A percentile compares a stretch with the other conserved stretches of the same genome.
Conservation (phyloP, 2,888 invertebrate species). For the Cryptus viduatorius region DNA sequence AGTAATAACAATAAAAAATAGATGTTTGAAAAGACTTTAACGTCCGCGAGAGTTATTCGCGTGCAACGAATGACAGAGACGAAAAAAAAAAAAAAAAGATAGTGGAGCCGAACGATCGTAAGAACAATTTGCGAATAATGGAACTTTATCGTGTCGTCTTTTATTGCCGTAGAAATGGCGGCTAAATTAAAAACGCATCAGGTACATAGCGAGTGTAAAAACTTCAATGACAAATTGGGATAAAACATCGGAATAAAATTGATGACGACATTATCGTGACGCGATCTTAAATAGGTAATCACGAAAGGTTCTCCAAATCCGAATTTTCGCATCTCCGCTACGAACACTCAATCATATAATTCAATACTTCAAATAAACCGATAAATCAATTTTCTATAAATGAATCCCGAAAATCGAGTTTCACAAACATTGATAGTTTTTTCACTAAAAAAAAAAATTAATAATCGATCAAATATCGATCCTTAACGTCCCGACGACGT, state of each 20-base stretch:
- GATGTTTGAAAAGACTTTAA: neutral
- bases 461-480: too few species aligned
- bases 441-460: too few species aligned
- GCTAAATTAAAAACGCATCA: neutral
- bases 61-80: neutral
- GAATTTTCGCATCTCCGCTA: neutral
- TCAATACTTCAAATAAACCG: neutral
- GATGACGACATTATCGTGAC: neutral
- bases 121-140: neutral
- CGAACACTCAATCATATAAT: neutral
- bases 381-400: neutral
- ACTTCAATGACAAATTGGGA: neutral
- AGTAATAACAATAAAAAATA: neutral
- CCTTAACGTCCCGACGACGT: too few species aligned
- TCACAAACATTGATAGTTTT: neutral
- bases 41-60: neutral
- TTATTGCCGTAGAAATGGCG: neutral
- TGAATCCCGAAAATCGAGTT: neutral
- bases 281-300: neutral
- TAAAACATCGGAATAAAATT: neutral
- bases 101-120: neutral
- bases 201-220: neutral
- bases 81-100: constrained; percentile 1
- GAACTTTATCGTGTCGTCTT: neutral
- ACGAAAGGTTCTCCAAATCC: neutral